Conservation (phyloP, 2,888 invertebrate species). For the Machimus rusticus region DNA sequence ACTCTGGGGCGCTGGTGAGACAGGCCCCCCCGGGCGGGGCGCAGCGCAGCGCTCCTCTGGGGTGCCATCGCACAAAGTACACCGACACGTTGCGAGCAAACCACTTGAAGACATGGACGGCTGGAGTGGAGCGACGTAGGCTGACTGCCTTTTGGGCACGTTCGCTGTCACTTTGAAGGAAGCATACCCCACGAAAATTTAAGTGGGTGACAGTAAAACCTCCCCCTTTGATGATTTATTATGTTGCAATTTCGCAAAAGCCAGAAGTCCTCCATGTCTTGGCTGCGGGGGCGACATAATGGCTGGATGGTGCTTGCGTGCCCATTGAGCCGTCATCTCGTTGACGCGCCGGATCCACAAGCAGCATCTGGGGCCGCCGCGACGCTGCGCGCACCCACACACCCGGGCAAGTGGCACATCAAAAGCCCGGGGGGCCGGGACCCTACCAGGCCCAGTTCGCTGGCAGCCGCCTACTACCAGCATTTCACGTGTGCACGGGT, state of each 20-base stretch:
- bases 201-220: conserved; percentile 32
- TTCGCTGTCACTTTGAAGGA: conserved; percentile 38
- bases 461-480: not conserved
- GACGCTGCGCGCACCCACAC: not conserved
- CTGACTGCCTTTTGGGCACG: conserved; percentile 36
- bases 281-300: conserved; percentile 24
- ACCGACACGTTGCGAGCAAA: not conserved
- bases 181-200: conserved; percentile 13
- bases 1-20: not conserved
- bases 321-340: conserved; percentile 35
- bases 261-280: not conserved
- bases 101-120: conserved; percentile 7
- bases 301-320: conserved; percentile 33
- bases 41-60: not conserved
- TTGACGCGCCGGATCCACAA: conserved; percentile 14
- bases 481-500: conserved; percentile 10
- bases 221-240: conserved; percentile 35
- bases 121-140: conserved; percentile 1
- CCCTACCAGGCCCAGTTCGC: not conserved
- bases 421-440: not conserved
- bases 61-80: conserved; percentile 16
- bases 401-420: conserved; percentile 16
- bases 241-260: conserved; percentile 3
- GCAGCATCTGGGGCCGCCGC: not conserved
- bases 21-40: not conserved